Conservation (phyloP, 1,140 invertebrate species). For the Leptinotarsa defecta region DNA sequence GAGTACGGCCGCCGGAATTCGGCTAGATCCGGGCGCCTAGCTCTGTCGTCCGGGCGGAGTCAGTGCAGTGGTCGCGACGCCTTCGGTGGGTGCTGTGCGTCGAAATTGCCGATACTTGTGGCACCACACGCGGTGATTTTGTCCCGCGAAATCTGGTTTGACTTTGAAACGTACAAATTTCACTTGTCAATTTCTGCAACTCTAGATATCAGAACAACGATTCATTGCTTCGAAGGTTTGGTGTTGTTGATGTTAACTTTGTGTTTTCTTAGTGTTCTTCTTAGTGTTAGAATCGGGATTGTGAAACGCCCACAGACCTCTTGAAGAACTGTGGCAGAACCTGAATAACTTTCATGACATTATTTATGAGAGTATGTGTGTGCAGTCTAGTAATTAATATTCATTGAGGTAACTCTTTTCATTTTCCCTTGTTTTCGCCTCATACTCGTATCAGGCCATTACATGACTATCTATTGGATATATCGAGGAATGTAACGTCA, state of each 20-base stretch:
- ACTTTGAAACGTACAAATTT: not conserved
- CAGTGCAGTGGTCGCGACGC: conserved; percentile 42
- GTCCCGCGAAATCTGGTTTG: not conserved
- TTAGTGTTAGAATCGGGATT: not conserved
- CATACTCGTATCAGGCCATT: no score
- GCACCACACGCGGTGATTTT: conserved; percentile 12
- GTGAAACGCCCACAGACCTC: not conserved
- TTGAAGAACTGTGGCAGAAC: not conserved
- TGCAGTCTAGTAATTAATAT: not conserved
- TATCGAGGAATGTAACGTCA: no score
- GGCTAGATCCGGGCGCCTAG: conserved; percentile 34
- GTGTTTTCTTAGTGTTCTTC: conserved; percentile 11
- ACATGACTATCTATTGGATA: no score
- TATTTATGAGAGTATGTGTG: not conserved
- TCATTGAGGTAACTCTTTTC: not conserved
- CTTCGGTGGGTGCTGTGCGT: conserved; percentile 38
- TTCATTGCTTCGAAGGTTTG: conserved; percentile 14
- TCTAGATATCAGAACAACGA: conserved; percentile 14
- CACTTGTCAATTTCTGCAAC: conserved; percentile 3
- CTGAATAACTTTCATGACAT: not conserved
- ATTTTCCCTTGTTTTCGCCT: no score
- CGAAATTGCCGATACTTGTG: not conserved
- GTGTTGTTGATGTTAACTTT: conserved; percentile 20
- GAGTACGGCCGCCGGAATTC: conserved; percentile 34
- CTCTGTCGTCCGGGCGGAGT: conserved; percentile 49